Evolutionary conservation across 2,888 invertebrate genomes (phyloP).

Genomic region (Aricia artaxerxes): DNA sequence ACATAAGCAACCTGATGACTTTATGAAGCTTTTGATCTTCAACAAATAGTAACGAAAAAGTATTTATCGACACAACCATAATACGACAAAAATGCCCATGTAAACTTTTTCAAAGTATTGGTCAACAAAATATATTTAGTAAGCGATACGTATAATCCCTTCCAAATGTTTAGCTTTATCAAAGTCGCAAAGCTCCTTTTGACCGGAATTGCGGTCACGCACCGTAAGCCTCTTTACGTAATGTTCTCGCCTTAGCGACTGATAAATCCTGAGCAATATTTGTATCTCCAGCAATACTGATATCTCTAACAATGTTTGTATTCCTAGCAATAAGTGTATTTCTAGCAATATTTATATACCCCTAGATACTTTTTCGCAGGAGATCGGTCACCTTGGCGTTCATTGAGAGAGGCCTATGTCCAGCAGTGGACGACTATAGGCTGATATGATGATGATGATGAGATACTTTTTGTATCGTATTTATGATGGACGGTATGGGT

Average conservation of each 20-base stretch:
- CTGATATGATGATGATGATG: no score
- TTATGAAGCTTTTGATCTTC: no score
- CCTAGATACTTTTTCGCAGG: no score
- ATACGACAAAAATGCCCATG: background rate
- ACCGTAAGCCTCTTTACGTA: conserved; percentile 33
- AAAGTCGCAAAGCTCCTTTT: conserved; percentile 66
- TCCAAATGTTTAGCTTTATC: conserved; percentile 54
- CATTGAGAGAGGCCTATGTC: no score
- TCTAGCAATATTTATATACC: background rate
- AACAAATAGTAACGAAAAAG: no score
- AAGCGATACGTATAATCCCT: conserved; percentile 31
- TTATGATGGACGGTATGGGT: background rate
- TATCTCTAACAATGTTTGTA: background rate
- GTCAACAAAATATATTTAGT: background rate
- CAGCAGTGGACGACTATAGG: no score
- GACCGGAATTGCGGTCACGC: conserved; percentile 57
- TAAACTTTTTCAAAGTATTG: background rate
- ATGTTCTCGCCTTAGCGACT: conserved; percentile 34
- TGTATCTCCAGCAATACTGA: background rate
- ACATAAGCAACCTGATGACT: no score
- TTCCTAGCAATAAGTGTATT: background rate
- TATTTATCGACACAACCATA: no score
- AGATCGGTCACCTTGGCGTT: no score
- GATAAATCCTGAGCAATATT: background rate
- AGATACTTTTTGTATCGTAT: no score